Evolutionary conservation across 2,797 vertebrate species (phyloP).

Genomic region (Sternarchorhynchus goeldii): DNA sequence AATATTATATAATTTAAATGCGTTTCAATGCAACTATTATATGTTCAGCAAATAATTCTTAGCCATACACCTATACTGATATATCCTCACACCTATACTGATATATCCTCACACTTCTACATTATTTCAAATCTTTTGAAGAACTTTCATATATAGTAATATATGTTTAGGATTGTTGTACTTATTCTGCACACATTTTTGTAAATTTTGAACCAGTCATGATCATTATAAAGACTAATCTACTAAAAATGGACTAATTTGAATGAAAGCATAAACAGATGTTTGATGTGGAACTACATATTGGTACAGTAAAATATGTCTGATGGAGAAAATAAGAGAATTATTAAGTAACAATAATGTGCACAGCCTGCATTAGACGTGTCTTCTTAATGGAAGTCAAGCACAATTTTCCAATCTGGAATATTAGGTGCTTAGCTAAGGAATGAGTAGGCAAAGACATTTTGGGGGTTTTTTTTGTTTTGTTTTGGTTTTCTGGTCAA

Average conservation of each 20-base stretch:
- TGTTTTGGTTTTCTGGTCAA: no score
- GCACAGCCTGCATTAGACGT: neutral
- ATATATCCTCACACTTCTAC: constrained; percentile 3
- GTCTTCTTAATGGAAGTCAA: constrained; percentile 8
- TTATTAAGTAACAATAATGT: neutral
- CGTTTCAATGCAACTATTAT: neutral
- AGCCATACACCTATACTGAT: neutral
- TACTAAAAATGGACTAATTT: neutral
- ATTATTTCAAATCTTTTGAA: constrained; percentile 32
- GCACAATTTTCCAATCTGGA: neutral
- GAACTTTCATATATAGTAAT: constrained; percentile 35
- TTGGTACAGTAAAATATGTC: neutral
- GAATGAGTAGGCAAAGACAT: neutral
- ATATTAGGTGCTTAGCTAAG: constrained; percentile 24
- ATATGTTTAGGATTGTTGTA: constrained; percentile 18
- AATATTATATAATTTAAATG: neutral
- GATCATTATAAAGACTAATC: constrained; percentile 8
- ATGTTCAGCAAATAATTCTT: constrained; percentile 1
- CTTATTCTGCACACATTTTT: constrained; percentile 17
- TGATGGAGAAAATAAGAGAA: neutral
- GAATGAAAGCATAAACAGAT: constrained; percentile 4
- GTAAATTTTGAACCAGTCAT: neutral
- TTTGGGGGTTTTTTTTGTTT: neutral
- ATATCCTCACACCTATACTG: neutral
- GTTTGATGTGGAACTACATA: constrained; percentile 10